Evolutionary conservation across 2,888 invertebrate species (phyloP).

Genomic region (Poecilobothrus nobilitatus): DNA sequence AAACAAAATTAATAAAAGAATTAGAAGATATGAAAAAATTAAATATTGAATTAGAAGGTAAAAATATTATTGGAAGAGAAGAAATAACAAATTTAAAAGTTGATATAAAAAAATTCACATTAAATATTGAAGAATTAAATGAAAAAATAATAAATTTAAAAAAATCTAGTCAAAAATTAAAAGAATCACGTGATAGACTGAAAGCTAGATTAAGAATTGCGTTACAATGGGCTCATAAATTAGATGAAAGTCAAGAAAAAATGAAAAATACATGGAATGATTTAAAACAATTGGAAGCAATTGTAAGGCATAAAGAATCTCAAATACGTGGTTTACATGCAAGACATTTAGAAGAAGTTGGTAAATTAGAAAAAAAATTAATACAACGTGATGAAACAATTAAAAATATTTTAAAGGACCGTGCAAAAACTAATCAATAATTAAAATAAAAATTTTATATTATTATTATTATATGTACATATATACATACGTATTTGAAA

Average conservation of each 20-base stretch:
- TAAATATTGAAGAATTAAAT: slow-evolving; percentile 26
- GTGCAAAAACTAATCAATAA: neutral
- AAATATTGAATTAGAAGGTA: slow-evolving; percentile 18
- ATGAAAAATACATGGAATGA: slow-evolving; percentile 38
- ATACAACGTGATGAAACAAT: slow-evolving; percentile 42
- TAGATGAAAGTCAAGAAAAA: slow-evolving; percentile 37
- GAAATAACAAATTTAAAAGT: slow-evolving; percentile 28
- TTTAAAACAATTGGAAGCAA: slow-evolving; percentile 36
- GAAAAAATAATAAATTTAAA: slow-evolving; percentile 28
- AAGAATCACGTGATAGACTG: slow-evolving; percentile 37
- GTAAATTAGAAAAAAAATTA: slow-evolving; percentile 36
- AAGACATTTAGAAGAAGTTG: slow-evolving; percentile 37
- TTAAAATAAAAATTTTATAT: neutral
- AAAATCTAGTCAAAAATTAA: slow-evolving; percentile 33
- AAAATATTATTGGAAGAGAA: slow-evolving; percentile 22
- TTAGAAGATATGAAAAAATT: slow-evolving; percentile 25
- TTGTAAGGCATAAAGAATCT: slow-evolving; percentile 41
- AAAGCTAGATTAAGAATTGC: slow-evolving; percentile 39
- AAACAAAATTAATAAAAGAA: slow-evolving; percentile 47
- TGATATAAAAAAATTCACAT: slow-evolving; percentile 26
- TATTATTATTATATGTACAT: too few species aligned
- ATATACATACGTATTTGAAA: too few species aligned
- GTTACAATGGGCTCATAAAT: slow-evolving; percentile 38
- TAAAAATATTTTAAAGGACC: slow-evolving; percentile 32
- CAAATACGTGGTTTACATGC: slow-evolving; percentile 39